A percentile compares a stretch with the other conserved stretches of the same genome.
Conservation (phyloP, 2,888 invertebrate genomes). For the Tiliacea citrago region DNA sequence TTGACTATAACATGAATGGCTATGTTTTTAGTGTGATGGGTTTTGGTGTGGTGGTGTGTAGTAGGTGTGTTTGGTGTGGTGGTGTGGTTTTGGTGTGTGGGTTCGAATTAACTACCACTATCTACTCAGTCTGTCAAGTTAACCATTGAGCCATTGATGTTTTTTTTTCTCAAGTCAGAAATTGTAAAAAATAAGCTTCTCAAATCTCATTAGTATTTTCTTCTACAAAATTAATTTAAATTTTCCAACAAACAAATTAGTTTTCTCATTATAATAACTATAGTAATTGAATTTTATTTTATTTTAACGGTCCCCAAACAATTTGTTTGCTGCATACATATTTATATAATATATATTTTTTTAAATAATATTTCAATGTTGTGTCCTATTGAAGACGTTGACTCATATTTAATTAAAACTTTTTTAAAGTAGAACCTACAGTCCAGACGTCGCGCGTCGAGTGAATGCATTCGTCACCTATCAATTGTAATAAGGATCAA, state of each 20-base stretch:
- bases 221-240: conserved; percentile 20
- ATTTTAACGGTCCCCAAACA: conserved; percentile 1
- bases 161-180: neutral
- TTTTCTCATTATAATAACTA: conserved; percentile 28
- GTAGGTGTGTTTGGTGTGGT: too few relatives aligned
- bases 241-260: conserved; percentile 23
- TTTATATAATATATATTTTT: neutral
- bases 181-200: neutral
- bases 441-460: too few relatives aligned
- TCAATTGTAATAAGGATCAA: too few relatives aligned
- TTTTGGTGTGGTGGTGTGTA: too few relatives aligned
- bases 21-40: too few relatives aligned
- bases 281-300: conserved; percentile 34
- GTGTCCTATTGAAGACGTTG: neutral
- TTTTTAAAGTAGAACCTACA: neutral
- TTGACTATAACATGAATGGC: too few relatives aligned
- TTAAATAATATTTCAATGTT: neutral
- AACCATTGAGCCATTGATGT: neutral
- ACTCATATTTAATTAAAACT: conserved; percentile 7
- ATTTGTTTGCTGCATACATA: conserved; percentile 8
- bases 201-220: conserved; percentile 16
- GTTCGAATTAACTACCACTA: neutral
- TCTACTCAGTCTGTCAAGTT: neutral
- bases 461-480: too few relatives aligned
- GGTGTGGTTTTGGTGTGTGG: too few relatives aligned